Evolutionary conservation across 2,113 vertebrate genomes (phyloP), one percentile per base, ranked within the genome.

Genomic region (Planiliza haematocheilus): DNA sequence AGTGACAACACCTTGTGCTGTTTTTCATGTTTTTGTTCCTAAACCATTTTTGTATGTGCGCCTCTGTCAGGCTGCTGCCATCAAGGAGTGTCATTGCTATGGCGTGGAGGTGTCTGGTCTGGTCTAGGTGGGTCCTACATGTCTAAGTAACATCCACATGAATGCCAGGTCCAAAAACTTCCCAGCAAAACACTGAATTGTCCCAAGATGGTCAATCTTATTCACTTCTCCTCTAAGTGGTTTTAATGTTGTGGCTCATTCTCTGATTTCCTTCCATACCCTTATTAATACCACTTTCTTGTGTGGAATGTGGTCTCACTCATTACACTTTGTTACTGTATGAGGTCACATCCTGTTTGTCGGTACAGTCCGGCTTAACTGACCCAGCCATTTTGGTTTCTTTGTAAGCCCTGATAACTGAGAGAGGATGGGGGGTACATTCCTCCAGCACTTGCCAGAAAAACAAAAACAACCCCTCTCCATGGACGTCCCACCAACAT

Each of bases 381-480:
- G 69, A 79, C 60, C 74, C 48, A 18, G 41, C 64, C 64, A 24
- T 14, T 55, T 36, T 66, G 41, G 59, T 17, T 84, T 55, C 42
- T 75, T 36, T 74, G 14, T 66, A 36, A 46, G 24, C 59, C 66
- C 66, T 20, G 58, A 69, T 80, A 66, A 56, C 49, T 51, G 50
- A 51, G 41, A 65, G 67, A 74, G 20, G 64, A 55, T 41, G n/a
- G 38, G 46, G 60, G 41, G 41, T 39, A 70, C 75, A 87, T 87
- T 91, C 77, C 82, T 59, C 9, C 13, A 34, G 53, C 20, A 4
- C 42, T 74, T n/a, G 16, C 55, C 75, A 67, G 49, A 81, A 87
- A 83, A 85, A 79, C 77, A 86, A 80, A 79, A 88, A 83, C 79
- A 87, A 70, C 48, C 65, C 68, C 24, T 76, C 70, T 64, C 67